These are phyloP conservation scores for Andrena praecox DNA, from an alignment of 2,888 invertebrate species.

Conservation along the genomic window DNA sequence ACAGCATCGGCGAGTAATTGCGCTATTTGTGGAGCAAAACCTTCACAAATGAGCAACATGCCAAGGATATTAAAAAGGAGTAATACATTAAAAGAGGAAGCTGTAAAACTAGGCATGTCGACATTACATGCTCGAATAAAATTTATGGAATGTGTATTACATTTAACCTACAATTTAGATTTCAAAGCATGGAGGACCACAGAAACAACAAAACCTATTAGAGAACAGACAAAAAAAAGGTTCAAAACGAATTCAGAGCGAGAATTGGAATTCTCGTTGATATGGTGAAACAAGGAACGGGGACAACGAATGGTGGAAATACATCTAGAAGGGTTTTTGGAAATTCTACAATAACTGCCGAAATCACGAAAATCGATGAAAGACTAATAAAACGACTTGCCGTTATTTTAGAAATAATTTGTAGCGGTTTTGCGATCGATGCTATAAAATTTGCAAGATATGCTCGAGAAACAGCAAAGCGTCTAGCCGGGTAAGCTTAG, in stretches of 20 bases:
- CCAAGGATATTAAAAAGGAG: too few species aligned
- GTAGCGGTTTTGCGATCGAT: background rate
- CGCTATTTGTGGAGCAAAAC: too few species aligned
- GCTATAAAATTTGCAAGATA: background rate
- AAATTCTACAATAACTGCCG: background rate
- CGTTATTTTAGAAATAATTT: background rate
- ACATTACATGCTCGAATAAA: too few species aligned
- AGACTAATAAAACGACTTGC: background rate
- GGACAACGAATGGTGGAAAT: conserved; percentile 1
- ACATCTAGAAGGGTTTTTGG: background rate
- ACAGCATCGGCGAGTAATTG: too few species aligned
- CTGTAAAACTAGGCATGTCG: too few species aligned
- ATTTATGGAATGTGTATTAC: too few species aligned
- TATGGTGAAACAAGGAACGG: background rate
- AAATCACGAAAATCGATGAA: background rate
- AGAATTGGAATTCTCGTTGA: background rate
- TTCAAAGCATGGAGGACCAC: background rate
- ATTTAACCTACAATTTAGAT: too few species aligned
- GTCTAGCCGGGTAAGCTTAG: too few species aligned
- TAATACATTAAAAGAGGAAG: too few species aligned
- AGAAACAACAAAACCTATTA: background rate
- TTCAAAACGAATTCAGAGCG: background rate
- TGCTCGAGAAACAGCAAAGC: background rate
- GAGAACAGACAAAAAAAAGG: background rate
- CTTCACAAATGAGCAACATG: too few species aligned